These are phyloP conservation scores for Heterochromis multidens DNA, from an alignment of 2,113 vertebrate genomes.

Conservation along the genomic window DNA sequence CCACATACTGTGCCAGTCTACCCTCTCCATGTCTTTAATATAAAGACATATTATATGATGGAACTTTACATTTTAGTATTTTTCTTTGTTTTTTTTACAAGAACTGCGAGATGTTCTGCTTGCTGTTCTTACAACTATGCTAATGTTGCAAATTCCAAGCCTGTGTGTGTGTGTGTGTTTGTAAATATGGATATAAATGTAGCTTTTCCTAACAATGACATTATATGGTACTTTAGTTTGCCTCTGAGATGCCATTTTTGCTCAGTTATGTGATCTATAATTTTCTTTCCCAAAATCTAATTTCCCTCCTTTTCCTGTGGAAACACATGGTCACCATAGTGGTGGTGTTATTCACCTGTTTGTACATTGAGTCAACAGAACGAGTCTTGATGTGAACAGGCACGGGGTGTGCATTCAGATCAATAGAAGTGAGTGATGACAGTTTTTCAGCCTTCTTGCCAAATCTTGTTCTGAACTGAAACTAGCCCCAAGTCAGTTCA, in stretches of 20 bases:
- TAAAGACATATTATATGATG: background rate
- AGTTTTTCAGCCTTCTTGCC: background rate
- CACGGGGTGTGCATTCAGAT: background rate
- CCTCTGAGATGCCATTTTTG: background rate
- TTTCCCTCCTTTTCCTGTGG: background rate
- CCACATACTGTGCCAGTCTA: conserved; percentile 43
- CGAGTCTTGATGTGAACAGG: background rate
- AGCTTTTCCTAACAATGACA: background rate
- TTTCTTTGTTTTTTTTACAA: background rate
- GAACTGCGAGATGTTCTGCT: background rate
- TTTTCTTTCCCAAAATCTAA: background rate
- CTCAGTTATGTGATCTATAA: background rate
- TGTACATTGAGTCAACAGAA: background rate
- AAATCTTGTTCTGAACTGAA: background rate
- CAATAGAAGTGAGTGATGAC: background rate
- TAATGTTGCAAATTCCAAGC: background rate
- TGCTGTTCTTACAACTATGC: background rate
- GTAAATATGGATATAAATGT: background rate
- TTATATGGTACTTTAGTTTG: background rate
- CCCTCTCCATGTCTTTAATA: background rate
- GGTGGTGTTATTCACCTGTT: background rate
- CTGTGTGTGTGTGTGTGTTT: fast-evolving
- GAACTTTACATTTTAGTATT: background rate
- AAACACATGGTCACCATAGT: background rate
- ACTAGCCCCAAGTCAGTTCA: background rate